These are phyloP conservation scores for Thymelicus sylvestris DNA, from an alignment of 2,888 invertebrate genomes.

Conservation along the genomic window DNA sequence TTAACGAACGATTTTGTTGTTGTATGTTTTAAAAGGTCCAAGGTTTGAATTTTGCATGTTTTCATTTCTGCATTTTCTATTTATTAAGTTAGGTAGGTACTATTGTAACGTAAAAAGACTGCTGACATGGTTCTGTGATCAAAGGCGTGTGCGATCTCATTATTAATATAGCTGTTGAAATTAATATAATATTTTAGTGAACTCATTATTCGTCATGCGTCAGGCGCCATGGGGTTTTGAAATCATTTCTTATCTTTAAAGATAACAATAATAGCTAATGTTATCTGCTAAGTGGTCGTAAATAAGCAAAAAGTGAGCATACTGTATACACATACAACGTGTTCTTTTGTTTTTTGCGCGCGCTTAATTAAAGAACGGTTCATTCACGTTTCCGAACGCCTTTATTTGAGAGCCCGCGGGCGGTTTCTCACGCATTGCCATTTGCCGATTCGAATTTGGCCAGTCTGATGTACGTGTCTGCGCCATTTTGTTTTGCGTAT, in stretches of 20 bases:
- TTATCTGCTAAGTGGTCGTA: slow-evolving; percentile 11
- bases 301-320: slow-evolving; percentile 16
- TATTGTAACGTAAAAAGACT: too few relatives aligned
- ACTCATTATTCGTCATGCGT: neutral
- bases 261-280: neutral
- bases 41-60: too few relatives aligned
- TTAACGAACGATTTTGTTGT: too few relatives aligned
- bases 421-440: slow-evolving; percentile 73
- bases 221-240: neutral
- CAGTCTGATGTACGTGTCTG: slow-evolving; percentile 15
- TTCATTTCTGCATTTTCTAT: too few relatives aligned
- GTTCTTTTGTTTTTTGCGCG: slow-evolving; percentile 18
- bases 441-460: slow-evolving; percentile 65
- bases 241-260: neutral
- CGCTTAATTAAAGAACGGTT: slow-evolving; percentile 46
- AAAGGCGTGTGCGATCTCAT: too few relatives aligned
- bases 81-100: too few relatives aligned
- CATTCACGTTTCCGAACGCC: slow-evolving; percentile 67
- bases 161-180: too few relatives aligned
- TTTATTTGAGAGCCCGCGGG: slow-evolving; percentile 65
- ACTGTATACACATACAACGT: slow-evolving; percentile 10
- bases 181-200: neutral
- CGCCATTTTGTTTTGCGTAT: neutral
- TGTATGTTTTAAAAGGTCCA: too few relatives aligned
- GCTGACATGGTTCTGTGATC: too few relatives aligned